Evolutionary conservation across 2,888 invertebrate species (phyloP), one percentile per base, ranked within the genome.

Genomic region (Pyrocoelia pectoralis): DNA sequence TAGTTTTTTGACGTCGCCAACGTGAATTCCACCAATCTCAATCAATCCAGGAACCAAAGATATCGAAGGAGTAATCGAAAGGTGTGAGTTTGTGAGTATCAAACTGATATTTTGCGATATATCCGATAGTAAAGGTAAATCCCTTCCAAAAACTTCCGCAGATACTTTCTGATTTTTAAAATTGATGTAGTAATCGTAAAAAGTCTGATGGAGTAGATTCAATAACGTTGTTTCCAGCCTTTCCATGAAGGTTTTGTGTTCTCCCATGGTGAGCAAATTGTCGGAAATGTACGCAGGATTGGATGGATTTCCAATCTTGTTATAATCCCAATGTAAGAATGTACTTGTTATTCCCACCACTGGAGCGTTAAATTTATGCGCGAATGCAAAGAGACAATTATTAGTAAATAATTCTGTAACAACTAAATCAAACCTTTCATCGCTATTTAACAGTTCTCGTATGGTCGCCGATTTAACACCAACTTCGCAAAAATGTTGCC

Each of bases 321-420:
- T 73, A 60, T 82, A 80, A 5, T 80, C 76, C 82, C 84, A 85
- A 0, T 85, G 83, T 68, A 86, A 73, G 61, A 85, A 10, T 19
- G 8, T 3, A 12, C n/a, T 17, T 88, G 43, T 19, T 13, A n/a
- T n/a, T 43, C 41, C 24, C 18, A 46, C 40, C n/a, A 28, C 29
- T 38, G 63, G 41, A 50, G 46, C 17, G 28, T 17, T 38, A 52
- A 15, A 52, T 18, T 33, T 52, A 3, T 52, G 3, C 9, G 29
- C 15, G 2, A 52, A 51, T 1, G 51, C 43, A 68, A 90, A 79
- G 76, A 87, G 87, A 75, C 92, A 91, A 73, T 92, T 89, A 53
- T 86, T 85, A 68, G 89, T 90, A 74, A 92, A 92, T 56, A 86
- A 85, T 78, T 93, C 92, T 52, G 87, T 81, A 0, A 93, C 76